Conservation (phyloP, 2,113 vertebrate species). For the Madoqua kirkii region DNA sequence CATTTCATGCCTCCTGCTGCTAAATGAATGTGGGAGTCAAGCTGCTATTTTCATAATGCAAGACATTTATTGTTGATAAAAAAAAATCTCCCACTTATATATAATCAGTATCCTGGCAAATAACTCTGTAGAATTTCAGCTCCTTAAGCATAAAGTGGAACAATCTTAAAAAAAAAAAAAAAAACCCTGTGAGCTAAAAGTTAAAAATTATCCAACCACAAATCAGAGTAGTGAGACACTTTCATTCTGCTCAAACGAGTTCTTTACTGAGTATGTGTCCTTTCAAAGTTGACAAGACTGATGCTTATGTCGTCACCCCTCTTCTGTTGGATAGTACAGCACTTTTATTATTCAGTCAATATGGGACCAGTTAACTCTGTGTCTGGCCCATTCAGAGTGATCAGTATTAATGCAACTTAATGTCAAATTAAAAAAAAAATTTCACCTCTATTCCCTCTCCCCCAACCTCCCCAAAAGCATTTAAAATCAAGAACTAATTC, state of each 20-base stretch:
- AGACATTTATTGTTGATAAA: conserved; percentile 78
- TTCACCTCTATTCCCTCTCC: neutral
- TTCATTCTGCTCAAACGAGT: neutral
- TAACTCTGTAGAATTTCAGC: conserved; percentile 57
- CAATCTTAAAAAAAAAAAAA: conserved; percentile 13
- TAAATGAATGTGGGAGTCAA: conserved; percentile 79
- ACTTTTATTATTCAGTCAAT: neutral
- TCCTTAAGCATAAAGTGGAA: conserved; percentile 52
- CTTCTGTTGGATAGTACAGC: neutral
- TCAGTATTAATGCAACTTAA: neutral
- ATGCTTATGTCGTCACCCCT: neutral
- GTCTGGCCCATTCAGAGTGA: neutral
- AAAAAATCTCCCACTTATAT: conserved; percentile 70
- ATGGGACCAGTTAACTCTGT: neutral
- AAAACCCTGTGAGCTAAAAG: conserved; percentile 20
- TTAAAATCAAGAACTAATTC: neutral
- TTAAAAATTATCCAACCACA: conserved; percentile 40
- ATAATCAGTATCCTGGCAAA: conserved; percentile 75
- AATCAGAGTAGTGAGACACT: neutral
- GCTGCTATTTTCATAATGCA: conserved; percentile 78
- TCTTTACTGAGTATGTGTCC: neutral
- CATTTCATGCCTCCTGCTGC: conserved; percentile 76
- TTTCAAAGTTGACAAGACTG: neutral
- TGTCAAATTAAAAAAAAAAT: neutral
- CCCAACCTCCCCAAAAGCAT: neutral